phyloP scores from a whole-genome alignment of 2,797 vertebrate genomes.

The Pagetopsis macropterus region DNA sequence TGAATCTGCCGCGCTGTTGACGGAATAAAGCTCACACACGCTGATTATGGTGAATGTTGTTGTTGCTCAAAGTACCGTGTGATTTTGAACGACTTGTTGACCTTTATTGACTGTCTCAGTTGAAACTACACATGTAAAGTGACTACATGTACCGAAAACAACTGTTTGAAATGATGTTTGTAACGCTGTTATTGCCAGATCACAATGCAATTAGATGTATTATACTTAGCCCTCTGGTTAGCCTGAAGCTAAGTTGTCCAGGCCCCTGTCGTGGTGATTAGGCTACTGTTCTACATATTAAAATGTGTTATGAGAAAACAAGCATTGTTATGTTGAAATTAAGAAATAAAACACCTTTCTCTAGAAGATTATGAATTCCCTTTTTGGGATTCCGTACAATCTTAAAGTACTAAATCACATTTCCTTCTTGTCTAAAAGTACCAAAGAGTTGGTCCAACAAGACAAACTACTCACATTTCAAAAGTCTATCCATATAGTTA shows the following conservation, averaged over 20 bases:
- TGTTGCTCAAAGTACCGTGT: neutral
- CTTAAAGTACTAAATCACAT: too few relatives aligned
- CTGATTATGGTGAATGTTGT: constrained; percentile 6
- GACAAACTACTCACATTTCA: neutral
- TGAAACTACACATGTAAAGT: neutral
- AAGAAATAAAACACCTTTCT: neutral
- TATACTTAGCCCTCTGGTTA: neutral
- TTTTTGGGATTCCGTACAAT: neutral
- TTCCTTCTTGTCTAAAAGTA: neutral
- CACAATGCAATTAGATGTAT: too few relatives aligned
- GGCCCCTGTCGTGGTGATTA: neutral
- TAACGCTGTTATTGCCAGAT: too few relatives aligned
- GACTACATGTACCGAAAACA: too few relatives aligned
- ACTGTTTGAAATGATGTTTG: too few relatives aligned
- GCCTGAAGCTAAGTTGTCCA: neutral
- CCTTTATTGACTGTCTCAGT: neutral
- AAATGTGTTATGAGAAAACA: neutral
- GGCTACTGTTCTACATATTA: neutral
- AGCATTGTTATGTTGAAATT: neutral
- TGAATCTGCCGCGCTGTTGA: constrained; percentile 15
- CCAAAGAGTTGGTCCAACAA: neutral
- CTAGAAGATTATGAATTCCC: neutral
- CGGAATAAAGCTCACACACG: constrained; percentile 15
- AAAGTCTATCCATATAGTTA: neutral
- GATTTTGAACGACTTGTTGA: neutral